These are phyloP conservation scores for Plestiodon gilberti DNA, from an alignment of 2,113 vertebrate genomes.

Conservation along the genomic window DNA sequence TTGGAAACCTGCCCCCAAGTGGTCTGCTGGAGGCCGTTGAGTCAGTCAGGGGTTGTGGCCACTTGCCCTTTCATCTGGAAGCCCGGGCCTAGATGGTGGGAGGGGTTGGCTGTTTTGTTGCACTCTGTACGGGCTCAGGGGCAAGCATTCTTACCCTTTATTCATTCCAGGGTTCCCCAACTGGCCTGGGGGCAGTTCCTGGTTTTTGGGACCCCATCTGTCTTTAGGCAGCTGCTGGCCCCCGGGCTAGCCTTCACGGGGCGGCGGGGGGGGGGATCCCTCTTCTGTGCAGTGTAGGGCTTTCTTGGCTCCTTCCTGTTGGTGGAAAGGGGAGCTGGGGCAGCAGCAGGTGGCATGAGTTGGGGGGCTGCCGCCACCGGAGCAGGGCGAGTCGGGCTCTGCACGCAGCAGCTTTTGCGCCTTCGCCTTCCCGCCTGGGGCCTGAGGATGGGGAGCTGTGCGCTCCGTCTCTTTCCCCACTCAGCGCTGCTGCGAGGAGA, in stretches of 20 bases:
- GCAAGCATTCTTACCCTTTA: neutral
- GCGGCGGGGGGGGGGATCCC: too few relatives aligned
- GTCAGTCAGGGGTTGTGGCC: too few relatives aligned
- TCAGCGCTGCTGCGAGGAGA: neutral
- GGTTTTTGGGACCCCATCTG: too few relatives aligned
- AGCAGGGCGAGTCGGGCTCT: neutral
- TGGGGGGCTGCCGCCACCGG: too few relatives aligned
- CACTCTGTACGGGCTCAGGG: neutral
- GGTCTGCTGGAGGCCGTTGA: too few relatives aligned
- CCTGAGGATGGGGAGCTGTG: too few relatives aligned
- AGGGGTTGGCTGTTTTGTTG: neutral
- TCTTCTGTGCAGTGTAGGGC: neutral
- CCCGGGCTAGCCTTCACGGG: neutral
- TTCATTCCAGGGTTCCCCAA: too few relatives aligned
- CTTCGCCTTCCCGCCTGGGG: neutral
- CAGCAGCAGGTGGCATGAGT: neutral
- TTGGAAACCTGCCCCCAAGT: too few relatives aligned
- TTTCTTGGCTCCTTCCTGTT: too few relatives aligned
- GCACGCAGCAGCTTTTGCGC: accelerated
- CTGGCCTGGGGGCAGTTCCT: neutral
- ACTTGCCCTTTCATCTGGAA: too few relatives aligned
- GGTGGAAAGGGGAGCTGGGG: too few relatives aligned
- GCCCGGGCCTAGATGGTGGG: constrained; percentile 52
- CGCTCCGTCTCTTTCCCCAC: neutral
- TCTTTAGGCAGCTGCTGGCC: too few relatives aligned